These are phyloP conservation scores for Meiosimyza platycephala DNA, from an alignment of 2,888 invertebrate genomes.

Conservation along the genomic window DNA sequence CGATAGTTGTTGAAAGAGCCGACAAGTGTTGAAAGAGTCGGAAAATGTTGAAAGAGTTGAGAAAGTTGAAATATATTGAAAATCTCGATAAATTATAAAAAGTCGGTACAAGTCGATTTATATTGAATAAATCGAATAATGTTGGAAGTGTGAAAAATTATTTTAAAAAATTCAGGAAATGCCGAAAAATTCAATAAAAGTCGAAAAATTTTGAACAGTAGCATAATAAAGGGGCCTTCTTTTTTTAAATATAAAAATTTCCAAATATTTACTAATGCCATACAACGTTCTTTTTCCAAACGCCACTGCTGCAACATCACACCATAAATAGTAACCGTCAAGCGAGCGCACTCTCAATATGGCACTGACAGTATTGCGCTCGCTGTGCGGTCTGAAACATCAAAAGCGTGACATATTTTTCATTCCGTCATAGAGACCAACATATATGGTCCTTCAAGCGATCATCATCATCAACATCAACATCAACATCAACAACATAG, in stretches of 20 bases:
- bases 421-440: constrained; percentile 7
- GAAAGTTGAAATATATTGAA: background rate
- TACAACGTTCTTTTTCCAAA: no score
- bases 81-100: background rate
- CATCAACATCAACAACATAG: no score
- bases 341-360: constrained; percentile 2
- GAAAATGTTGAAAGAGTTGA: no score
- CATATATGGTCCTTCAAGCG: constrained; percentile 23
- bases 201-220: no score
- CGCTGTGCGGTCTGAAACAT: constrained; percentile 18
- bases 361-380: constrained; percentile 12
- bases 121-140: background rate
- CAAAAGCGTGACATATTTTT: constrained; percentile 29
- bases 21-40: no score
- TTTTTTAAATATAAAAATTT: no score
- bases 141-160: background rate
- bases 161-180: no score
- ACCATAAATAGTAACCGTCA: background rate
- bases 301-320: no score
- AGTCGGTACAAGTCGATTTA: background rate
- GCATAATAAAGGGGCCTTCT: no score
- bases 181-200: no score
- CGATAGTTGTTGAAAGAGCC: no score
- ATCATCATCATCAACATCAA: background rate
- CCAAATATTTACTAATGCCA: no score